phyloP scores from a whole-genome alignment of 2,888 invertebrate genomes.

The Scaptomyza reducta region DNA sequence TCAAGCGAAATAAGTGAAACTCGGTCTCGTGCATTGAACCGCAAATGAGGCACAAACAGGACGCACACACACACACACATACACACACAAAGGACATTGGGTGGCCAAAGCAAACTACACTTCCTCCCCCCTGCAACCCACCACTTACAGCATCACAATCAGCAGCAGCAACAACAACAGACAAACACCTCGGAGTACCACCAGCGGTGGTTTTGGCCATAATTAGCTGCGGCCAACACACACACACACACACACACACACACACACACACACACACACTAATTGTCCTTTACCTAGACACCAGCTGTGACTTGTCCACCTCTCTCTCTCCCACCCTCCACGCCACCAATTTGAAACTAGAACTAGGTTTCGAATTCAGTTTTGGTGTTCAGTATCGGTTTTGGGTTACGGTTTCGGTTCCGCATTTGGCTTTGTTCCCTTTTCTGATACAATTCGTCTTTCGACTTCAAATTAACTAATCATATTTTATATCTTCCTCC shows the following conservation, averaged over 20 bases:
- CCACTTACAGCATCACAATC: not conserved
- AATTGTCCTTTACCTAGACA: slow-evolving; percentile 56
- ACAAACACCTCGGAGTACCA: slow-evolving; percentile 32
- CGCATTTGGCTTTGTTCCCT: not conserved
- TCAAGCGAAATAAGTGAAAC: slow-evolving; percentile 52
- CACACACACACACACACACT: slow-evolving; percentile 33
- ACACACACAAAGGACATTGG: not conserved
- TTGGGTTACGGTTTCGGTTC: not conserved
- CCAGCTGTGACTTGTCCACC: slow-evolving; percentile 32
- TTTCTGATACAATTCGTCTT: not conserved
- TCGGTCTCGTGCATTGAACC: slow-evolving; percentile 52
- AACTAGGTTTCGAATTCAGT: not conserved
- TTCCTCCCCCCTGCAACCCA: not conserved
- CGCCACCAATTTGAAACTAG: slow-evolving; percentile 1
- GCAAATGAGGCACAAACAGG: slow-evolving; percentile 41
- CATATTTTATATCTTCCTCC: too few relatives aligned
- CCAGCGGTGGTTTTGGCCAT: slow-evolving; percentile 63
- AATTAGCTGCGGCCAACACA: slow-evolving; percentile 67
- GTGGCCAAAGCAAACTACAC: slow-evolving; percentile 5
- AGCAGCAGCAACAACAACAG: slow-evolving; percentile 15
- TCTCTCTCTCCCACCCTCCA: not conserved
- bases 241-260: too few relatives aligned
- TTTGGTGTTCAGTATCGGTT: not conserved
- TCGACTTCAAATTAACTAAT: too few relatives aligned
- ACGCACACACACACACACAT: slow-evolving; percentile 1